A percentile compares a stretch with the other conserved stretches of the same genome.
Conservation (phyloP, 2,888 invertebrate species). For the Anarsia innoxiella region DNA sequence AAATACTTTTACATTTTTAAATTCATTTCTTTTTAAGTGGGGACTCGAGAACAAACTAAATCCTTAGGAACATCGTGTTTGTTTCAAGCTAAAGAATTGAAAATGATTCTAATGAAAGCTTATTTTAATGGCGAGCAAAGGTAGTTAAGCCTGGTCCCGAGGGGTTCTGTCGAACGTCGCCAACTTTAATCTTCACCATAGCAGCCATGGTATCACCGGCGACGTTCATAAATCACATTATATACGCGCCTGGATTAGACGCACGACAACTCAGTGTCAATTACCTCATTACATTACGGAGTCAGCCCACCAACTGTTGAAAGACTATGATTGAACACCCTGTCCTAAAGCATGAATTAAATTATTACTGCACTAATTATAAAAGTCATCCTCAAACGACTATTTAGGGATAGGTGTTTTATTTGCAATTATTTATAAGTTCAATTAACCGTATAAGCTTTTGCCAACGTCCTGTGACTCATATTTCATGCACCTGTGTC, state of each 20-base stretch:
- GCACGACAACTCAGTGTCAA: conserved; percentile 7
- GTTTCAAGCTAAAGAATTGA: too few relatives aligned
- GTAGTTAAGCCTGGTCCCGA: conserved; percentile 17
- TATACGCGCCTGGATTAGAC: conserved; percentile 15
- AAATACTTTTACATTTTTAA: too few relatives aligned
- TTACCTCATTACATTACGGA: conserved; percentile 5
- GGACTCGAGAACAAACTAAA: too few relatives aligned
- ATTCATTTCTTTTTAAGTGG: too few relatives aligned
- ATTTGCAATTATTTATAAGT: conserved; percentile 9
- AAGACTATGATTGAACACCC: too few relatives aligned
- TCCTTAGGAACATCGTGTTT: too few relatives aligned
- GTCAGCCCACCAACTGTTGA: too few relatives aligned
- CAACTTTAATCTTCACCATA: conserved; percentile 28
- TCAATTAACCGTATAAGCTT: conserved; percentile 7
- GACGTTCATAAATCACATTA: conserved; percentile 25
- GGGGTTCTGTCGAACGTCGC: conserved; percentile 17
- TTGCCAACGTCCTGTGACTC: conserved; percentile 7
- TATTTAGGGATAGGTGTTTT: conserved; percentile 2
- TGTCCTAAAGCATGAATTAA: too few relatives aligned
- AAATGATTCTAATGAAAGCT: conserved; percentile 13
- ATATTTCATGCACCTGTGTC: conserved; percentile 6
- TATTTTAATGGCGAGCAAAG: conserved; percentile 16
- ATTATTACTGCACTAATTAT: too few relatives aligned
- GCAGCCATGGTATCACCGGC: conserved; percentile 17
- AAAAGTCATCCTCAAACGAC: conserved; percentile 1